phyloP scores from a whole-genome alignment of 2,888 invertebrate genomes.

The Eristalinus aeneus region DNA sequence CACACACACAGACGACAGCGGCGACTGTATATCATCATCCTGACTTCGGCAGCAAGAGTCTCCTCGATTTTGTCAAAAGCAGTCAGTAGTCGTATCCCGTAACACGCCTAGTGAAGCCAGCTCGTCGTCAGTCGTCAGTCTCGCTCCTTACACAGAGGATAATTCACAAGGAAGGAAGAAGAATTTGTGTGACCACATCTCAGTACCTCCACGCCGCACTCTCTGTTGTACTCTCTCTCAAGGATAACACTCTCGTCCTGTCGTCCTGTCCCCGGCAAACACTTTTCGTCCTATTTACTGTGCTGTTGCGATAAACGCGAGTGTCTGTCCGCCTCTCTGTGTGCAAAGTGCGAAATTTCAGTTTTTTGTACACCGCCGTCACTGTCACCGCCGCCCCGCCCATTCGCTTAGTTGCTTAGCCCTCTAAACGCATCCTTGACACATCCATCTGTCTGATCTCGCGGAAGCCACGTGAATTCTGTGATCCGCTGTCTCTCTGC shows the following conservation, averaged over 20 bases:
- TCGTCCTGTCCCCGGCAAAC: background rate
- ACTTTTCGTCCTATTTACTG: constrained; percentile 27
- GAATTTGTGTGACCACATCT: background rate
- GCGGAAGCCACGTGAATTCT: constrained; percentile 46
- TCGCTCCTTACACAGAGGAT: constrained; percentile 30
- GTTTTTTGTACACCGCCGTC: background rate
- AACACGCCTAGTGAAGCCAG: constrained; percentile 66
- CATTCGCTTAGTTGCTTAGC: background rate
- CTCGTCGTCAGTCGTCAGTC: constrained; percentile 20
- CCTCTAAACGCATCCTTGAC: constrained; percentile 8
- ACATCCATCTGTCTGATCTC: constrained; percentile 30
- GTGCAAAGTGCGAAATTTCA: background rate
- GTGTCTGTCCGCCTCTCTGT: background rate
- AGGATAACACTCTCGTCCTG: constrained; percentile 3
- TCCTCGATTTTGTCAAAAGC: constrained; percentile 28
- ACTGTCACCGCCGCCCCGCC: background rate
- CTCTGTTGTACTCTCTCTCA: constrained; percentile 1
- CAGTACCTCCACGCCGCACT: constrained; percentile 8
- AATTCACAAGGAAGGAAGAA: constrained; percentile 3
- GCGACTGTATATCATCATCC: constrained; percentile 30
- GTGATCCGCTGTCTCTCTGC: background rate
- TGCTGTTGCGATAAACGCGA: constrained; percentile 14
- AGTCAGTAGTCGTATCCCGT: constrained; percentile 68
- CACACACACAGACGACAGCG: background rate
- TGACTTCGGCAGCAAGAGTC: constrained; percentile 48